Conservation (phyloP, 2,797 vertebrate species). For the Phalloptychus januarius region DNA sequence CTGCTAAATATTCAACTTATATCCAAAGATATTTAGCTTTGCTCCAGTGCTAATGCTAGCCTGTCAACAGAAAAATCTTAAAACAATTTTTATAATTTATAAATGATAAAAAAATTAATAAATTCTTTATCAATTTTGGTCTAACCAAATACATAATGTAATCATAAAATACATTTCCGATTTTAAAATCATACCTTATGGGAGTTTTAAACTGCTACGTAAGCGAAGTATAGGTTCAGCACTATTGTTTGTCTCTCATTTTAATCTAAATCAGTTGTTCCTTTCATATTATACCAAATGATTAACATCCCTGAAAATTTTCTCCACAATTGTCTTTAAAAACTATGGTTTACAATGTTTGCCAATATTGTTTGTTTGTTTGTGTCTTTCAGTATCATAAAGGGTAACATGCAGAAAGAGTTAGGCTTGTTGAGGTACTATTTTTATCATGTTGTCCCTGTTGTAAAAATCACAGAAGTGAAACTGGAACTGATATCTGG, state of each 20-base stretch:
- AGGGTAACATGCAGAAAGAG: background rate
- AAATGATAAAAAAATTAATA: too few relatives aligned
- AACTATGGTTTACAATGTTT: background rate
- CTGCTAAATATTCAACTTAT: background rate
- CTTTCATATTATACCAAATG: background rate
- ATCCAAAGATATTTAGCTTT: background rate
- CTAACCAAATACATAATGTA: background rate
- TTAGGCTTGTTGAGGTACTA: background rate
- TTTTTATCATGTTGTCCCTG: background rate
- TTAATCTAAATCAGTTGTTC: background rate
- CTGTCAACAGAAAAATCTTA: background rate
- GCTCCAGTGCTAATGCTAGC: background rate
- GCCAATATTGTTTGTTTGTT: background rate
- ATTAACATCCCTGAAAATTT: background rate
- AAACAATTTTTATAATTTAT: too few relatives aligned
- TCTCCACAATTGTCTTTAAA: background rate
- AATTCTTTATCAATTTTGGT: too few relatives aligned
- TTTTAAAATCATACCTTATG: background rate
- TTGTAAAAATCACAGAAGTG: background rate
- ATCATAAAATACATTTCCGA: background rate
- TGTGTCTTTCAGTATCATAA: background rate
- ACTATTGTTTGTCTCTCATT: background rate
- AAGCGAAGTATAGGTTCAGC: background rate
- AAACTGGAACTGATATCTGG: slow-evolving; percentile 3
- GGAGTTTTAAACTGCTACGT: background rate